Evolutionary conservation across 2,888 invertebrate species (phyloP), one percentile per base, ranked within the genome.

Genomic region (Platycheirus rosarum): DNA sequence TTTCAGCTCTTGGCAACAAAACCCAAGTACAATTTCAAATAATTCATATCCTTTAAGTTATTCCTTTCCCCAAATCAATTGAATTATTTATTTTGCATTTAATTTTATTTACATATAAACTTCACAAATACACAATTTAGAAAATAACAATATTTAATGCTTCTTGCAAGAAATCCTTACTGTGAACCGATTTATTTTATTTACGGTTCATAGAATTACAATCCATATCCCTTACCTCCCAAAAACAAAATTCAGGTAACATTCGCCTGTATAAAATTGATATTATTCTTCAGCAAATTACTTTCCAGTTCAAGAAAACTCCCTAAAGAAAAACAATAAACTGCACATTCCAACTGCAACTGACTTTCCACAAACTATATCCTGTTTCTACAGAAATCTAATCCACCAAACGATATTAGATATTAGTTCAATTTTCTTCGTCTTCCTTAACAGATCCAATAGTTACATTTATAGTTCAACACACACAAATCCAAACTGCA

Each of bases 311-410:
- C 68, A 69, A 18, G 14, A 55, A 18, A 65, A 57, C 40, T 62
- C 42, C 6, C 9, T 32, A 18, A 68, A 65, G 65, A 70, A 75
- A 80, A 75, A 80, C 75, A 80, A 80, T 75, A 80, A 75, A 75
- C 75, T 71, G 60, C 76, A 76, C 46, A 48, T 18, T 40, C 40
- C 48, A 75, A 23, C 60, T 80, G 80, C 76, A 80, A 70, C 66
- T 75, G 76, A 75, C 74, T 80, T 75, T 40, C 9, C 26, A 55
- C 18, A 65, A 74, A 55, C 63, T 49, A 68, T 68, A 46, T 55
- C 62, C 62, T 29, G 3, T 42, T 51, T 68, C n/a, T 18, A n/a
- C 2, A 20, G 53, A 60, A 80, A 75, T 75, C 75, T 37, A 80
- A 69, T 70, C 53, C 44, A 46, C 75, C 79, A 55, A 63, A 29